Percentiles rank a stretch among this genome's conserved stretches.
Evolutionary conservation across 2,888 invertebrate genomes (phyloP).

Genomic region (Heliconius aoede): DNA sequence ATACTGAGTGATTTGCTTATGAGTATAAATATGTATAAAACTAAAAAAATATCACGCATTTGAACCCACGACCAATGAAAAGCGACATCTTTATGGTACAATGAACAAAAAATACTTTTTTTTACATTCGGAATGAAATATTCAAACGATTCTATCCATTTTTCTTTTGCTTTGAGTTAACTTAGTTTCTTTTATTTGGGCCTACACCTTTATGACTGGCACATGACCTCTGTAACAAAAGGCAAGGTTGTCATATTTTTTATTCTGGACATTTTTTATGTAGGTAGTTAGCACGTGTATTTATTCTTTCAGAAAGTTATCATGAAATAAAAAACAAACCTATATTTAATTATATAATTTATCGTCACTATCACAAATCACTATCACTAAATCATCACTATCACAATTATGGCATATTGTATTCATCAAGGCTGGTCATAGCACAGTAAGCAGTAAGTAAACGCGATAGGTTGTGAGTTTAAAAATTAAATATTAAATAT

Average conservation of each 20-base stretch:
- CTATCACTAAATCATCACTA: no score
- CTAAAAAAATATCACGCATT: not conserved
- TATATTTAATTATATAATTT: no score
- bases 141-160: constrained; percentile 25
- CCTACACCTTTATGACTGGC: constrained; percentile 25
- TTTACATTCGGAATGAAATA: constrained; percentile 20
- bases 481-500: no score
- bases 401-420: no score
- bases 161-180: constrained; percentile 27
- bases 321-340: not conserved
- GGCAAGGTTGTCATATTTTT: constrained; percentile 27
- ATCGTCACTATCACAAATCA: no score
- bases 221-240: constrained; percentile 22
- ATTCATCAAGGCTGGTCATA: no score
- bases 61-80: not conserved
- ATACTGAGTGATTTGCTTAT: not conserved
- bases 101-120: not conserved
- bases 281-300: not conserved
- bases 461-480: no score
- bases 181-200: constrained; percentile 22
- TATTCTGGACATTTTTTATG: constrained; percentile 16
- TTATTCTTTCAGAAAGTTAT: not conserved
- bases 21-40: not conserved
- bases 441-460: no score
- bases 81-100: not conserved